Evolutionary conservation across 64 coral and sea anemone genomes (phyloP).

Genomic region (Dendronephthya gigantea): DNA sequence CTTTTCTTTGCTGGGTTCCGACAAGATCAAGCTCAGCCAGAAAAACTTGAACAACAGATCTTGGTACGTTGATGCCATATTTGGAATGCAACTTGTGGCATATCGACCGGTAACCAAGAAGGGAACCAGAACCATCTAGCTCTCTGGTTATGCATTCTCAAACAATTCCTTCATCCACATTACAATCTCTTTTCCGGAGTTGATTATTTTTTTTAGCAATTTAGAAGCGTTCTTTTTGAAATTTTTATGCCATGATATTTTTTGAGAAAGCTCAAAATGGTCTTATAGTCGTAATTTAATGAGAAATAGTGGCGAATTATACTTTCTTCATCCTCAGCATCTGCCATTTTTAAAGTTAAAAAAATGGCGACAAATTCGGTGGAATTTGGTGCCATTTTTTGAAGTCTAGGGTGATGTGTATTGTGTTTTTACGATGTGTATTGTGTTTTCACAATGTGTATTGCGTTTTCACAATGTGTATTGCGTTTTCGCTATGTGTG

Average conservation of each 20-base stretch:
- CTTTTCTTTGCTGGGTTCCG: too few species aligned
- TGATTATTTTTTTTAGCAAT: conserved; percentile 26
- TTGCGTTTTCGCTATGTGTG: too few species aligned
- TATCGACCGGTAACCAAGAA: too few species aligned
- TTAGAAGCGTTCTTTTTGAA: conserved; percentile 34
- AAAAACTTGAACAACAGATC: too few species aligned
- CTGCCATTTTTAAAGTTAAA: not conserved
- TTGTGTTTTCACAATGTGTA: too few species aligned
- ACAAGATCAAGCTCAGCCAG: too few species aligned
- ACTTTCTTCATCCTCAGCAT: not conserved
- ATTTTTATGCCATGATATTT: conserved; percentile 31
- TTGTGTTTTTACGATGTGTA: too few species aligned
- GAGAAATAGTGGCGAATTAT: conserved; percentile 35
- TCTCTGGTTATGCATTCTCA: conserved; percentile 16
- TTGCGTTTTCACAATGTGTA: too few species aligned
- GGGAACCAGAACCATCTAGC: conserved; percentile 33
- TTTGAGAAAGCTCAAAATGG: conserved; percentile 35
- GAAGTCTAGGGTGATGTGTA: too few species aligned
- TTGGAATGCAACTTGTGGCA: not conserved
- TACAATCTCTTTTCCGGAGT: conserved; percentile 23
- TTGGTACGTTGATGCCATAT: not conserved
- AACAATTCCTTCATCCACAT: conserved; percentile 22
- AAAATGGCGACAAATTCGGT: too few species aligned
- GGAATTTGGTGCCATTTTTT: too few species aligned
- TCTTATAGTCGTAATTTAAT: conserved; percentile 28